Percentiles rank a stretch among this genome's conserved stretches.
phyloP scores from a whole-genome alignment of 1,140 invertebrate species.

The Calosoma granatense region DNA sequence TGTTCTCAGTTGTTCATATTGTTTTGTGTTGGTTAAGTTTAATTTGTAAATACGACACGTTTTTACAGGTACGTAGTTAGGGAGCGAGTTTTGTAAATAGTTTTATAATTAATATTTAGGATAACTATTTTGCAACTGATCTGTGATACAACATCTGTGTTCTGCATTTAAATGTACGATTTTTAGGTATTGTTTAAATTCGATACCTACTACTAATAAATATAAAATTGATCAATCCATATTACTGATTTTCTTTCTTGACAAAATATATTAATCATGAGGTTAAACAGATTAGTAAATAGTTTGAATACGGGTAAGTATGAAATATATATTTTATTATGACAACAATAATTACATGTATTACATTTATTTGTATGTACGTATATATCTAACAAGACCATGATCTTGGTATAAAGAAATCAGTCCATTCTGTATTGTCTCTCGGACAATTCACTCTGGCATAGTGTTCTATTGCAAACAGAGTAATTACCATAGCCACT shows the following conservation, averaged over 20 bases:
- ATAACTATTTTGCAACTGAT: background rate
- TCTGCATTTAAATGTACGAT: background rate
- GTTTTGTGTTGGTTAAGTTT: too few relatives aligned
- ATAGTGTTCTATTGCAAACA: slow-evolving; percentile 80
- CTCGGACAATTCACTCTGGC: slow-evolving; percentile 66
- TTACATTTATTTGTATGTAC: too few relatives aligned
- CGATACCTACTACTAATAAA: background rate
- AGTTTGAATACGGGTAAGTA: too few relatives aligned
- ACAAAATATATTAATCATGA: background rate
- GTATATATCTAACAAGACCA: slow-evolving; percentile 49
- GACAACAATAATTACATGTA: too few relatives aligned
- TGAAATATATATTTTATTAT: too few relatives aligned
- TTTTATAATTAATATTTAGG: too few relatives aligned
- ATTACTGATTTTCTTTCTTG: background rate
- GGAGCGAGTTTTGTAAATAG: too few relatives aligned
- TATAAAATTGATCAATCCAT: background rate
- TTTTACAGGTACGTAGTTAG: too few relatives aligned
- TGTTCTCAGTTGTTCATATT: too few relatives aligned
- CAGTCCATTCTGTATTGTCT: slow-evolving; percentile 33
- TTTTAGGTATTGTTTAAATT: background rate
- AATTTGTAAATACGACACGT: too few relatives aligned
- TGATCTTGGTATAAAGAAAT: slow-evolving; percentile 45
- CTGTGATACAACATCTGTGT: background rate
- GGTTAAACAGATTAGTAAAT: too few relatives aligned
- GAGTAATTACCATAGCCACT: slow-evolving; percentile 59